A percentile compares a stretch with the other conserved stretches of the same genome.
Conservation (phyloP, 2,797 vertebrate species). For the Cirrhinus molitorella region DNA sequence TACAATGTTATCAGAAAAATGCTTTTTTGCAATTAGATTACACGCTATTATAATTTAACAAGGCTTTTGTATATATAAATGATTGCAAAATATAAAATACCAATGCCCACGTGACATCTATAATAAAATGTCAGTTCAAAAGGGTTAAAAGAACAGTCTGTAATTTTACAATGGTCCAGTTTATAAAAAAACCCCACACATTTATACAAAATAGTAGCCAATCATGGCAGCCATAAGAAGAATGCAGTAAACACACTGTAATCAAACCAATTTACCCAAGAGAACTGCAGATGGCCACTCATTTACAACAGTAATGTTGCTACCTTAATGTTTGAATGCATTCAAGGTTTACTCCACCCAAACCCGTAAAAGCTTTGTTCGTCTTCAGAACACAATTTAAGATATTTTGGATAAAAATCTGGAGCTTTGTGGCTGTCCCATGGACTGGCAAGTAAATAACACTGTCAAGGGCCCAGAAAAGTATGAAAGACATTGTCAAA, state of each 20-base stretch:
- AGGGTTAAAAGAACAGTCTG: background rate
- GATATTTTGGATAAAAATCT: no score
- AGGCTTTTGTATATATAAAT: background rate
- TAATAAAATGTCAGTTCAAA: background rate
- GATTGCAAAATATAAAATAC: background rate
- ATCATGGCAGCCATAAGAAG: background rate
- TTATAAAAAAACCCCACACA: background rate
- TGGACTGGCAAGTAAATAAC: no score
- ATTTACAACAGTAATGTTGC: background rate
- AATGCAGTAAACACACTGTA: background rate
- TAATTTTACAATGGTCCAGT: background rate
- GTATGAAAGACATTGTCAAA: no score
- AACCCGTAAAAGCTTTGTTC: no score
- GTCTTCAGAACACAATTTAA: no score
- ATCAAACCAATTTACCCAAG: background rate
- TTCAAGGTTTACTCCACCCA: no score
- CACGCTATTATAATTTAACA: background rate
- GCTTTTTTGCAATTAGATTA: background rate
- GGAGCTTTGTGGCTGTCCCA: no score
- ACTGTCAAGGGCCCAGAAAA: no score
- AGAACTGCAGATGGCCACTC: background rate
- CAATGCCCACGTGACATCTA: background rate
- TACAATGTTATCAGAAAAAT: background rate
- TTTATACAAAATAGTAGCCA: background rate
- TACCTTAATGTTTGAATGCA: no score